A percentile compares a stretch with the other conserved stretches of the same genome.
phyloP scores from a whole-genome alignment of 2,797 vertebrate genomes.

The Austrolebias charrua region DNA sequence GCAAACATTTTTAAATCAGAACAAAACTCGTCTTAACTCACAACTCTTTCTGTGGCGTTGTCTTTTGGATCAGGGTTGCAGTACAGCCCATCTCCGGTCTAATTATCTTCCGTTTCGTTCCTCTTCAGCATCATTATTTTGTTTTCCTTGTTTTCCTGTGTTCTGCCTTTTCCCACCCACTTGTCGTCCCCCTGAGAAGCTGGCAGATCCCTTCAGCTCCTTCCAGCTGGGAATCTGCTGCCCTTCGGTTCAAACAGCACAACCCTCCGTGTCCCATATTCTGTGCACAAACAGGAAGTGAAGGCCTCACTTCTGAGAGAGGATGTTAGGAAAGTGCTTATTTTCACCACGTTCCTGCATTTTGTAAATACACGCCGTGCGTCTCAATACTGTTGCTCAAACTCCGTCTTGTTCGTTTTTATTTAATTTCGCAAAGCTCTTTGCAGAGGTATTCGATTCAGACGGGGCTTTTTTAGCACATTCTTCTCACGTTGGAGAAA shows the following conservation, averaged over 20 bases:
- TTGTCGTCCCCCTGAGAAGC: slow-evolving; percentile 61
- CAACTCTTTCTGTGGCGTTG: neutral
- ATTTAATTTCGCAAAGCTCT: slow-evolving; percentile 1
- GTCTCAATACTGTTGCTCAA: neutral
- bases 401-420: neutral
- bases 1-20: too few species aligned
- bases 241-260: slow-evolving; percentile 78
- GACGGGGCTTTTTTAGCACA: neutral
- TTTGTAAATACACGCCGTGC: neutral
- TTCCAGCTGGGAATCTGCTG: slow-evolving; percentile 78
- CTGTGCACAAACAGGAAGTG: slow-evolving; percentile 80
- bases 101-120: slow-evolving; percentile 29
- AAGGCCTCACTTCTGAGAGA: slow-evolving; percentile 66
- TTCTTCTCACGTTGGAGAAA: slow-evolving; percentile 49
- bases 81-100: neutral
- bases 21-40: too few species aligned
- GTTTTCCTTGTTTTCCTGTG: slow-evolving; percentile 49
- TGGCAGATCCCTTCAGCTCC: slow-evolving; percentile 61
- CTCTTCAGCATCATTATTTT: slow-evolving; percentile 44
- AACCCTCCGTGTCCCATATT: slow-evolving; percentile 71
- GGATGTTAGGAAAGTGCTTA: slow-evolving; percentile 70
- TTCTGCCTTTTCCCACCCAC: slow-evolving; percentile 58
- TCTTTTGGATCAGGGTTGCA: neutral
- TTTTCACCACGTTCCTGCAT: slow-evolving; percentile 42
- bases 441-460: neutral